Percentiles rank a stretch among this genome's conserved stretches.
Conservation (phyloP, 2,797 vertebrate species). For the Neoniphon sammara region DNA sequence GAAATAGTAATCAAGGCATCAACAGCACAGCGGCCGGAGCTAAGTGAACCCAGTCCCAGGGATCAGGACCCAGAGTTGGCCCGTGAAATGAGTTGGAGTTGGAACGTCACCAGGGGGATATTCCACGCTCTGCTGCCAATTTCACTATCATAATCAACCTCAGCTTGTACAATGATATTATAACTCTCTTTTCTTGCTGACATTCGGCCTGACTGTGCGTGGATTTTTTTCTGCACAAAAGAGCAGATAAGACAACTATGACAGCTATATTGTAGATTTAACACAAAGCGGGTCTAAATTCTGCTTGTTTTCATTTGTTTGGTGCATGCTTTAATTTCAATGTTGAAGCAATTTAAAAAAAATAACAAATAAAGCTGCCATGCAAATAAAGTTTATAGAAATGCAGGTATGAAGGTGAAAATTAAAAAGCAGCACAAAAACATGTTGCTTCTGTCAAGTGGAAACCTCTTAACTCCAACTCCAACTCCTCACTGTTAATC, state of each 20-base stretch:
- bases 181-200: conserved; percentile 64
- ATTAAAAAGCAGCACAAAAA: background rate
- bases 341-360: too few species aligned
- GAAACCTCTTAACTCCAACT: background rate
- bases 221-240: conserved; percentile 23
- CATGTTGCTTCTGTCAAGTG: background rate
- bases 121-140: conserved; percentile 61
- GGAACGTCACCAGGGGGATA: conserved; percentile 61
- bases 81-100: conserved; percentile 66
- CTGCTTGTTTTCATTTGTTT: conserved; percentile 37
- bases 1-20: conserved; percentile 69
- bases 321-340: conserved; percentile 30
- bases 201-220: conserved; percentile 48
- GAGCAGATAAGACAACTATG: conserved; percentile 59
- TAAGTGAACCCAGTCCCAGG: conserved; percentile 50
- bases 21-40: conserved; percentile 41
- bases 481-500: background rate
- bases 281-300: conserved; percentile 34
- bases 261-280: conserved; percentile 42
- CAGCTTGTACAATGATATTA: conserved; percentile 64
- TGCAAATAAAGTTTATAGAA: too few species aligned
- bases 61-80: conserved; percentile 63
- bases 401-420: background rate
- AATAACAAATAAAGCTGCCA: too few species aligned
- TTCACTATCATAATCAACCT: conserved; percentile 71